Conservation (phyloP, 2,888 invertebrate species). For the Caenorhabditis angaria region DNA sequence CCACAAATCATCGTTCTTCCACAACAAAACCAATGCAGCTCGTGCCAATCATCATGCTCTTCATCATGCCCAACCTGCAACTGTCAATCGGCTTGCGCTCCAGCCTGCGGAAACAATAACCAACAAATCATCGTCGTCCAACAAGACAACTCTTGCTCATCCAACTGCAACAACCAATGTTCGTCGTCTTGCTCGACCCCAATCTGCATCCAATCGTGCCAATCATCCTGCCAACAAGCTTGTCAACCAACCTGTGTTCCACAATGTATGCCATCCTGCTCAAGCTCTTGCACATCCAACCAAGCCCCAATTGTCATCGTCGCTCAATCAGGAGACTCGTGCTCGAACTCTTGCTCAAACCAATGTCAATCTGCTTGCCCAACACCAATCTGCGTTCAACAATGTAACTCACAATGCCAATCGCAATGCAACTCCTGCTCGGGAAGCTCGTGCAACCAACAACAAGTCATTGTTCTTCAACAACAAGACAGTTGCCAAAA, state of each 20-base stretch:
- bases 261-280: conserved; percentile 55
- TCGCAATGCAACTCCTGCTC: conserved; percentile 44
- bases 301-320: conserved; percentile 53
- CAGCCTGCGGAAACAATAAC: conserved; percentile 47
- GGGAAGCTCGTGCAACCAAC: conserved; percentile 46
- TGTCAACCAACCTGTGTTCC: conserved; percentile 51
- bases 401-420: conserved; percentile 55
- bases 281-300: conserved; percentile 44
- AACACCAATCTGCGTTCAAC: conserved; percentile 46
- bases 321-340: conserved; percentile 50
- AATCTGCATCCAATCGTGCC: conserved; percentile 52
- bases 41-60: conserved; percentile 55
- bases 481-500: conserved; percentile 52
- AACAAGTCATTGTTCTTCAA: conserved; percentile 53
- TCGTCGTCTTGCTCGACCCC: conserved; percentile 51
- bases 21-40: conserved; percentile 47
- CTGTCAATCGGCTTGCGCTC: conserved; percentile 53
- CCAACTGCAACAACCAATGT: conserved; percentile 55
- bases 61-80: conserved; percentile 51
- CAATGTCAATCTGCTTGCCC: conserved; percentile 55
- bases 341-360: conserved; percentile 56
- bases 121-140: conserved; percentile 42
- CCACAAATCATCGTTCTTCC: conserved; percentile 48
- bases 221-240: conserved; percentile 52
- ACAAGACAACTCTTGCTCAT: conserved; percentile 49